phyloP scores from a whole-genome alignment of 2,797 vertebrate genomes.

The Tapirus indicus region DNA sequence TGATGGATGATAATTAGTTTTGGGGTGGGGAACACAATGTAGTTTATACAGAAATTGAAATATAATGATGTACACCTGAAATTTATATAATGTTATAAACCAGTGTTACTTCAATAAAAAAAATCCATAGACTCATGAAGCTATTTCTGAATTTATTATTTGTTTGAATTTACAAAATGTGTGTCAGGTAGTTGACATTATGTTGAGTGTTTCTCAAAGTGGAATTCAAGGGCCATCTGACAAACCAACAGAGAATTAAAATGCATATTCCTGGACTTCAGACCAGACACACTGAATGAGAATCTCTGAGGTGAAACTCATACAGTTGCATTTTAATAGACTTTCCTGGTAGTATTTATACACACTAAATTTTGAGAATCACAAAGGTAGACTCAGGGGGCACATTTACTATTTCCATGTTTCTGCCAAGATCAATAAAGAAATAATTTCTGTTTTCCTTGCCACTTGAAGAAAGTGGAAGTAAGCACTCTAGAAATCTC shows the following conservation, averaged over 20 bases:
- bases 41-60: too few species aligned
- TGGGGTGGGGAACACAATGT: too few species aligned
- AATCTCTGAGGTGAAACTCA: not conserved
- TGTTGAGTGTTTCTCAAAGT: not conserved
- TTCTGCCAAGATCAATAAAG: not conserved
- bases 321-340: not conserved
- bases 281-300: not conserved
- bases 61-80: too few species aligned
- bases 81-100: too few species aligned
- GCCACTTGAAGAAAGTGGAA: not conserved
- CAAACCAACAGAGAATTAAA: not conserved
- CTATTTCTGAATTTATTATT: not conserved
- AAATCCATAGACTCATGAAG: not conserved
- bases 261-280: not conserved
- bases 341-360: not conserved
- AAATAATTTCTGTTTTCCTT: not conserved
- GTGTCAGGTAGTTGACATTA: not conserved
- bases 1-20: too few species aligned
- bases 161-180: not conserved
- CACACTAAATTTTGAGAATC: not conserved
- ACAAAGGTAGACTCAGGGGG: not conserved
- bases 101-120: not conserved
- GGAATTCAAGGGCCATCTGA: not conserved
- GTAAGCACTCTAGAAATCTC: not conserved
- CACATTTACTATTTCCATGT: not conserved